Base-by-base conservation (phyloP, 2,113 vertebrate genomes). In the Paramormyrops kingsleyae region DNA sequence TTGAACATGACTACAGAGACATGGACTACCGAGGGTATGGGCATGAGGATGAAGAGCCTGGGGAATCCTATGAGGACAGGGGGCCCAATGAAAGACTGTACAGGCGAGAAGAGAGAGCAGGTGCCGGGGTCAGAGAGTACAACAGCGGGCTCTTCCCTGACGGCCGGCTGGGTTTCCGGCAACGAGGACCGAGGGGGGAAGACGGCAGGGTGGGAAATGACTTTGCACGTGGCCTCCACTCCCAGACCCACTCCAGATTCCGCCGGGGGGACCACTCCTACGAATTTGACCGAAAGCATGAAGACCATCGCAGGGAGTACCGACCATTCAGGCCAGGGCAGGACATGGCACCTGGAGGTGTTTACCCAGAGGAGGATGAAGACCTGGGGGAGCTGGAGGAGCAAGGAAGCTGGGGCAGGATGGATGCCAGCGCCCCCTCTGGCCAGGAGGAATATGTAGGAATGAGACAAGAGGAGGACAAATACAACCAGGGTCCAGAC, bases 1-100 rank as follows among this genome's bases (percentile, higher is more conserved):
- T 92, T 17, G 96, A 97, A 87, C 97, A 97, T 47, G 97, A 97
- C 92, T 98, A 97, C 89, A 93, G 96, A 50, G 97, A 98, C 89
- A 97, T 97, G 97, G 97, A 97, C 90, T 97, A 97, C 85, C 91
- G 96, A n/a, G 94, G 91, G 15, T 95, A 94, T 87, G 93, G 94
- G 19, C 94, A 94, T 87, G 95, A 95, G 31, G 93, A 94, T 0
- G 94, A 94, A n/a, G 93, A 95, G 59, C 31, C 86, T 15, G 92
- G 91, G 59, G 0, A 88, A 31, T 92, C 77, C 31, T 93, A 93
- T 89, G 94, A 96, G 21, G 92, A 93, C 74, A 93, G 94, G 52
- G 93, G 93, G 0, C 94, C 94, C 0, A 94, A 93, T 0, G 95
- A 96, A 89, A 92, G 95, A 85, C 93, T 93, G 1, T 93, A 91